phyloP scores from a whole-genome alignment of 2,113 vertebrate genomes.

The Helogale parvula region DNA sequence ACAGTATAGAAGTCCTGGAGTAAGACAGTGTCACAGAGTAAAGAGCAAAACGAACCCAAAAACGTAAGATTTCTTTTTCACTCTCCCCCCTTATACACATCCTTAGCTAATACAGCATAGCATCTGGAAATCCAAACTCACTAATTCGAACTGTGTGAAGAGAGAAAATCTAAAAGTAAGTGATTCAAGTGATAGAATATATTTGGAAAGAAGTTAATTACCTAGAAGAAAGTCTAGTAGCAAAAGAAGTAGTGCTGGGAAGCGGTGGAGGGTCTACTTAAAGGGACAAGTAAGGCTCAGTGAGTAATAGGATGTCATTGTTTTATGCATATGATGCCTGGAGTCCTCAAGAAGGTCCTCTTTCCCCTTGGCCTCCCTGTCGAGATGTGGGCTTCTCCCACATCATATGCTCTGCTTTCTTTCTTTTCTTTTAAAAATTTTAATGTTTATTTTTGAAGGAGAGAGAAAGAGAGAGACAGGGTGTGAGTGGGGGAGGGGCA shows the following conservation, averaged over 20 bases:
- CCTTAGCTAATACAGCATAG: not conserved
- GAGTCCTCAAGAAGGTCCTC: not conserved
- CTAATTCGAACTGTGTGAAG: not conserved
- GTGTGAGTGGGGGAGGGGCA: no score
- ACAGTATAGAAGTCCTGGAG: not conserved
- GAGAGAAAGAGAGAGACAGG: no score
- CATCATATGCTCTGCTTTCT: not conserved
- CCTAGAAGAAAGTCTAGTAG: not conserved
- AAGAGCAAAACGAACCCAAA: not conserved
- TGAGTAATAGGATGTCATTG: not conserved
- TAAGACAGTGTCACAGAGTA: not conserved
- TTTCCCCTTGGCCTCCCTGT: not conserved
- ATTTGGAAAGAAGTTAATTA: conserved; percentile 37
- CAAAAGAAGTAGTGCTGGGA: not conserved
- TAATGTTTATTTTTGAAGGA: no score
- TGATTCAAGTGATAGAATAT: not conserved
- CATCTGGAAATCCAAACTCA: not conserved
- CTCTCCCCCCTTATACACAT: not conserved
- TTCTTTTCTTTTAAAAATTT: no score
- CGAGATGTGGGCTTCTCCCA: not conserved
- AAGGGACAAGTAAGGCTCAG: not conserved
- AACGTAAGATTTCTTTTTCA: not conserved
- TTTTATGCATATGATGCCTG: not conserved
- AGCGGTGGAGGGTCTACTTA: not conserved
- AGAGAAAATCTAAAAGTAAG: not conserved